Percentiles rank a stretch among this genome's conserved stretches.
phyloP scores from a whole-genome alignment of 1,140 invertebrate species.

The Coelopa frigida region DNA sequence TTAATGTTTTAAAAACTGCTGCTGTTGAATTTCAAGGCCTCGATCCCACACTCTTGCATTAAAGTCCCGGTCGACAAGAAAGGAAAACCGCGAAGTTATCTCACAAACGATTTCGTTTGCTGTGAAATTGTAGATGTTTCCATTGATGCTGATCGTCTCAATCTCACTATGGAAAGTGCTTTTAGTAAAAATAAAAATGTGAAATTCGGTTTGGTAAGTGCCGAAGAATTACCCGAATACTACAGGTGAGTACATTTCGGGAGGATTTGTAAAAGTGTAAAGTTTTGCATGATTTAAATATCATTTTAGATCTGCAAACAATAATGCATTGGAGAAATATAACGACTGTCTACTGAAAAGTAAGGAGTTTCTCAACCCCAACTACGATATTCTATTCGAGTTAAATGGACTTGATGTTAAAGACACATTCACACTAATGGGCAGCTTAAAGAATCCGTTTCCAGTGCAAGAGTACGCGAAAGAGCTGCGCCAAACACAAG shows the following conservation, averaged over 20 bases:
- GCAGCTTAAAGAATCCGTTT: slow-evolving; percentile 62
- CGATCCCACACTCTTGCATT: too few species aligned
- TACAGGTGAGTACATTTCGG: slow-evolving; percentile 68
- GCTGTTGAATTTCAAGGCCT: too few species aligned
- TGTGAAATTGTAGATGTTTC: slow-evolving; percentile 83
- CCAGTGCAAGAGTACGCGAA: slow-evolving; percentile 71
- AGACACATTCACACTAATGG: slow-evolving; percentile 61
- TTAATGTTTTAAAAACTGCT: too few species aligned
- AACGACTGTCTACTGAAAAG: slow-evolving; percentile 78
- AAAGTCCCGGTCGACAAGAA: slow-evolving; percentile 57
- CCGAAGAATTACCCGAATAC: slow-evolving; percentile 74
- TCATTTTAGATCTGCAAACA: slow-evolving; percentile 2
- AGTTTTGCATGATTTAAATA: not conserved
- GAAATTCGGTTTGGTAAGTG: slow-evolving; percentile 73
- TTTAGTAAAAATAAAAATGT: slow-evolving; percentile 61
- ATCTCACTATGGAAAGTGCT: slow-evolving; percentile 75
- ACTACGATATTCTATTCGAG: slow-evolving; percentile 52
- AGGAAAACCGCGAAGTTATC: slow-evolving; percentile 67
- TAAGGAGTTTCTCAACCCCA: slow-evolving; percentile 83
- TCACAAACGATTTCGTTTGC: slow-evolving; percentile 75
- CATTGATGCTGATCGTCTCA: slow-evolving; percentile 78
- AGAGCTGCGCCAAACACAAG: slow-evolving; percentile 79
- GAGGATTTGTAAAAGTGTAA: not conserved
- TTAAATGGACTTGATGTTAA: slow-evolving; percentile 32
- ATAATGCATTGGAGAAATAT: slow-evolving; percentile 46